phyloP scores from a whole-genome alignment of 2,113 vertebrate species.

The Nyctereutes procyonoides region DNA sequence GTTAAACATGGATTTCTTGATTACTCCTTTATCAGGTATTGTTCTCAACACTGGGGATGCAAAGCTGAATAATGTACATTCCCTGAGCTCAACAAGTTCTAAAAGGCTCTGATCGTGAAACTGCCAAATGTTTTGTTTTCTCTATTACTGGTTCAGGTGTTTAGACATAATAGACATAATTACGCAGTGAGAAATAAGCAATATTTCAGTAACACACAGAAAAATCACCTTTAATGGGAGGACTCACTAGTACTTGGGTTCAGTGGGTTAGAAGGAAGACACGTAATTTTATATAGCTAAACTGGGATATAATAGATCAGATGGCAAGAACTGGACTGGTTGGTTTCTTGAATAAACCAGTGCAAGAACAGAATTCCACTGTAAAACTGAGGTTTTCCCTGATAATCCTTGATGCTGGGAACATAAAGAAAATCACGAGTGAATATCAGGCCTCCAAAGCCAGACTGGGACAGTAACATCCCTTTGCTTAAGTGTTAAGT shows the following conservation, averaged over 20 bases:
- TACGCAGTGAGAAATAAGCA: background rate
- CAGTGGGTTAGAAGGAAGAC: background rate
- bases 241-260: background rate
- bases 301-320: background rate
- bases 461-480: background rate
- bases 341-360: background rate
- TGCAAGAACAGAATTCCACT: background rate
- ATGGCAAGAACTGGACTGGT: background rate
- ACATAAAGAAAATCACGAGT: conserved; percentile 8
- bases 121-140: background rate
- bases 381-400: background rate
- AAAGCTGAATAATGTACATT: background rate
- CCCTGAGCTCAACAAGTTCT: background rate
- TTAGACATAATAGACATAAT: background rate
- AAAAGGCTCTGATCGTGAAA: background rate
- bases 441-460: background rate
- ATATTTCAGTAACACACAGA: background rate
- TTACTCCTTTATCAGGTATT: background rate
- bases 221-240: background rate
- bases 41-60: background rate
- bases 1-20: conserved; percentile 1
- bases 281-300: conserved; percentile 6
- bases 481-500: conserved; percentile 50
- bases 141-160: background rate
- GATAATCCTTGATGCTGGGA: background rate